A percentile compares a stretch with the other conserved stretches of the same genome.
Conservation (phyloP, 2,888 invertebrate genomes). For the Synanthedon myopaeformis region DNA sequence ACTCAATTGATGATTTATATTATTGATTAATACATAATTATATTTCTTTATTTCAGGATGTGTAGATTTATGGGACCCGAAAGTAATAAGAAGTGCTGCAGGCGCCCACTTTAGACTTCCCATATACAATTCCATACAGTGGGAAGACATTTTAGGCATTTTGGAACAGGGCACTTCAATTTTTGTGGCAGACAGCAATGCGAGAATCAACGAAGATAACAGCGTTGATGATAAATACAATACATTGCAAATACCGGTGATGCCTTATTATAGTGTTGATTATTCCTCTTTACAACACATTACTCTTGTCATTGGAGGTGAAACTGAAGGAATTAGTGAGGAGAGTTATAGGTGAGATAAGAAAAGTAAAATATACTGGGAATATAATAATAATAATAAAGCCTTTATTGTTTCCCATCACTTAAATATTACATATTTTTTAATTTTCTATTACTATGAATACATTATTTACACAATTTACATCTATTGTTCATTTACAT, state of each 20-base stretch:
- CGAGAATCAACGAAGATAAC: conserved; percentile 15
- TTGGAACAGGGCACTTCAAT: conserved; percentile 60
- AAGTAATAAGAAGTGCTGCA: conserved; percentile 85
- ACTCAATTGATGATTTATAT: not conserved
- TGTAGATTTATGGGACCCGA: conserved; percentile 90
- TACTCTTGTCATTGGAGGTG: conserved; percentile 86
- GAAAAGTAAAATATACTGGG: no score
- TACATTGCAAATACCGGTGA: conserved; percentile 50
- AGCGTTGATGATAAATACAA: conserved; percentile 10
- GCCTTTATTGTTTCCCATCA: no score
- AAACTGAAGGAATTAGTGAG: conserved; percentile 87
- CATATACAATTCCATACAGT: conserved; percentile 73
- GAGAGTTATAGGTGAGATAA: conserved; percentile 74
- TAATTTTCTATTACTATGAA: no score
- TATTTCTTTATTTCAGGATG: conserved; percentile 73
- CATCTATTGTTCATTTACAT: no score
- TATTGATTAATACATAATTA: not conserved
- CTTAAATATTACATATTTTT: no score
- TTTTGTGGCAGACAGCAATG: conserved; percentile 78
- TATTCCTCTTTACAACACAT: conserved; percentile 66
- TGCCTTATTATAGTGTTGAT: conserved; percentile 74
- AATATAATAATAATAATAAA: no score
- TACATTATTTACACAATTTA: no score
- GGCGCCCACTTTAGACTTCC: conserved; percentile 88
- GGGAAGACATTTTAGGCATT: conserved; percentile 72